A percentile compares a stretch with the other conserved stretches of the same genome.
phyloP scores from a whole-genome alignment of 37 sponge, comb jelly and placozoan species.

The Bolinopsis microptera region DNA sequence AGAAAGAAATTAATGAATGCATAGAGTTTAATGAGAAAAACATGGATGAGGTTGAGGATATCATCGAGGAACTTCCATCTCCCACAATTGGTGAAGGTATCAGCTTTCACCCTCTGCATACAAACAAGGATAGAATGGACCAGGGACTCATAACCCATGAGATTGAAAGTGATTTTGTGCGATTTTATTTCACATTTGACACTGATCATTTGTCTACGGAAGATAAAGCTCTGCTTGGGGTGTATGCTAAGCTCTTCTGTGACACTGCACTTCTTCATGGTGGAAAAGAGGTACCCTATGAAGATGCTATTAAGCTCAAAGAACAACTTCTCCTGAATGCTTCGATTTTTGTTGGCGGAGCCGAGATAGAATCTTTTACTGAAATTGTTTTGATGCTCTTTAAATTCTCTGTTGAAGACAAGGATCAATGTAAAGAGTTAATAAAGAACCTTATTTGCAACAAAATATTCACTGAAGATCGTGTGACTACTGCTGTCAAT shows the following conservation, averaged over 20 bases:
- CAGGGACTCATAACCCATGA: neutral
- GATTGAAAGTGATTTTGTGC: neutral
- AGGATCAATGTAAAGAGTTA: neutral
- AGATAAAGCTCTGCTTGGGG: neutral
- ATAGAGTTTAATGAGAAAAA: neutral
- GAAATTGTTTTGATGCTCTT: neutral
- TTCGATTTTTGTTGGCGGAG: neutral
- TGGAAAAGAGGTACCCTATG: neutral
- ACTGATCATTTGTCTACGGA: neutral
- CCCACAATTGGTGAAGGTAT: neutral
- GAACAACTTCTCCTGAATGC: neutral
- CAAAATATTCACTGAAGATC: slow-evolving; percentile 14
- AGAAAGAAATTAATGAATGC: neutral
- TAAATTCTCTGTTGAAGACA: neutral
- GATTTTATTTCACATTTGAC: slow-evolving; percentile 18
- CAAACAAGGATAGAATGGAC: neutral
- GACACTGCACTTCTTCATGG: neutral
- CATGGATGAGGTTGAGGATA: neutral
- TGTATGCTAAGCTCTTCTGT: slow-evolving; percentile 7
- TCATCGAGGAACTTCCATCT: neutral
- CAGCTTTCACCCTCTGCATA: neutral
- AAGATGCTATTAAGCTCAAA: neutral
- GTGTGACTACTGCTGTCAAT: slow-evolving; percentile 7
- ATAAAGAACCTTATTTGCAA: neutral
- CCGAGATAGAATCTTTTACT: neutral